A percentile compares a stretch with the other conserved stretches of the same genome.
phyloP scores from a whole-genome alignment of 2,888 invertebrate species.

The Smittia aterrima region DNA sequence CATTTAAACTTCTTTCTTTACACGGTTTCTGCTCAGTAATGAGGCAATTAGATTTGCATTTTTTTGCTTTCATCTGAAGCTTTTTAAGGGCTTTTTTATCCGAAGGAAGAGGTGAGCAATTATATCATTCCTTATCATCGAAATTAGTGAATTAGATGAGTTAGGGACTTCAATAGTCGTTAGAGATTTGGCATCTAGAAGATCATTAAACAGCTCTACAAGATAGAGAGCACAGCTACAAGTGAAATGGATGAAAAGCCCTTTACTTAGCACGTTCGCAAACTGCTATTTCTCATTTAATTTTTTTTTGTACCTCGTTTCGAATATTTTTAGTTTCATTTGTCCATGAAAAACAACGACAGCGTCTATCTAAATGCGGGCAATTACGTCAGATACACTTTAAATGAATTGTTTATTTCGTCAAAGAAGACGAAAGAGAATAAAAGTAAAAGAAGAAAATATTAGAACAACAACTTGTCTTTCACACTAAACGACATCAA shows the following conservation, averaged over 20 bases:
- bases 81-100: too few relatives aligned
- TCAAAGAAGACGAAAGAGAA: not conserved
- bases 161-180: too few relatives aligned
- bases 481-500: conserved; percentile 25
- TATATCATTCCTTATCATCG: too few relatives aligned
- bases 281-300: not conserved
- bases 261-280: too few relatives aligned
- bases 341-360: not conserved
- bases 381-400: conserved; percentile 33
- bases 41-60: conserved; percentile 38
- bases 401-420: conserved; percentile 27
- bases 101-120: too few relatives aligned
- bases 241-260: too few relatives aligned
- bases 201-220: too few relatives aligned
- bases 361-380: conserved; percentile 36
- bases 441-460: not conserved
- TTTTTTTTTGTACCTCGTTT: not conserved
- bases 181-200: too few relatives aligned
- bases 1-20: conserved; percentile 32
- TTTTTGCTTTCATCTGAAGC: not conserved
- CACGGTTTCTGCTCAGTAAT: conserved; percentile 30
- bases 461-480: conserved; percentile 33
- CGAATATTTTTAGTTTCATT: not conserved
- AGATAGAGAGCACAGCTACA: too few relatives aligned
- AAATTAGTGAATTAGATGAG: too few relatives aligned